phyloP scores from a whole-genome alignment of 2,797 vertebrate genomes.

The Microchirus variegatus region DNA sequence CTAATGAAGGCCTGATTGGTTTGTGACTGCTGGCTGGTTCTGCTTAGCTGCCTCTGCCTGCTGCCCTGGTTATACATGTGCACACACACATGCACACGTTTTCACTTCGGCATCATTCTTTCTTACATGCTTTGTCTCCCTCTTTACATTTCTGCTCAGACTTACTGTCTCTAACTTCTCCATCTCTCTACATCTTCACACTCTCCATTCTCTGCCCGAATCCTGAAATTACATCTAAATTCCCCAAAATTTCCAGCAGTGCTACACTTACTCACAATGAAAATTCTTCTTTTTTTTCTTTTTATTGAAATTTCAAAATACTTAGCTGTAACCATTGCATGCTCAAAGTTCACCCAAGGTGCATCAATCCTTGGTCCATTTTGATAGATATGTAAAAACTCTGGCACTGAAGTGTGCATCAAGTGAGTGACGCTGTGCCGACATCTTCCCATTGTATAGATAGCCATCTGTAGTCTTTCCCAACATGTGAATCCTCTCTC shows the following conservation, averaged over 20 bases:
- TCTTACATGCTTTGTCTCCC: conserved; percentile 52
- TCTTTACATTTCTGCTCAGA: conserved; percentile 57
- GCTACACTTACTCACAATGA: conserved; percentile 49
- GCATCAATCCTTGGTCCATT: conserved; percentile 30
- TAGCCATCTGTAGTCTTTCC: conserved; percentile 9
- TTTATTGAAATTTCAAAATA: conserved; percentile 39
- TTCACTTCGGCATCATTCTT: conserved; percentile 80
- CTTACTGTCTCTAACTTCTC: conserved; percentile 41
- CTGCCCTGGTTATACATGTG: conserved; percentile 74
- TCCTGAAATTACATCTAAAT: conserved; percentile 52
- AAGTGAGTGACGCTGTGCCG: conserved; percentile 29
- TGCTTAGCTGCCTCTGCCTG: conserved; percentile 85
- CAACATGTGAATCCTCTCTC: conserved; percentile 25
- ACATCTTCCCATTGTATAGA: conserved; percentile 13
- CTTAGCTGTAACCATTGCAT: conserved; percentile 27
- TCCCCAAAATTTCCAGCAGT: conserved; percentile 54
- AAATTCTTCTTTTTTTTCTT: conserved; percentile 33
- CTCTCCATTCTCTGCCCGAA: conserved; percentile 43
- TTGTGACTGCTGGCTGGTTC: conserved; percentile 89
- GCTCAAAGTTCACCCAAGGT: conserved; percentile 34
- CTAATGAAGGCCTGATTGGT: conserved; percentile 91
- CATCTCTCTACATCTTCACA: conserved; percentile 25
- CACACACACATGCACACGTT: conserved; percentile 52
- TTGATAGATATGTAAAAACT: conserved; percentile 51
- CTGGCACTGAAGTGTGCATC: conserved; percentile 26